Evolutionary conservation across 2,888 invertebrate species (phyloP).

Genomic region (Mythimna impura): DNA sequence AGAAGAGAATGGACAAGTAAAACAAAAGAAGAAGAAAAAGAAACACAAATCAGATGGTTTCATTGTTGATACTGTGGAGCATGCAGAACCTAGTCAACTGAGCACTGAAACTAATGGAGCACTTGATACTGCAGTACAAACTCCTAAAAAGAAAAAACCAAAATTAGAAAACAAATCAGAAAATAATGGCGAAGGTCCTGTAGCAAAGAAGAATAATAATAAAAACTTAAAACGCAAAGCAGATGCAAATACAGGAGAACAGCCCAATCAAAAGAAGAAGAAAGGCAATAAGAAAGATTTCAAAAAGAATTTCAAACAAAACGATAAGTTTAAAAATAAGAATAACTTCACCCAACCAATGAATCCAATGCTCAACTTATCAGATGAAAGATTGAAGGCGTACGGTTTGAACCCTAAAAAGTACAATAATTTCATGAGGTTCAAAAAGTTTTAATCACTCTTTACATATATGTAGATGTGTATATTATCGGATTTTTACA

Average conservation of each 20-base stretch:
- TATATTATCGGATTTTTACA: constrained; percentile 21
- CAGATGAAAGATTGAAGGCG: constrained; percentile 96
- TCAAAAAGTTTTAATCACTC: constrained; percentile 87
- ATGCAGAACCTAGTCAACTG: constrained; percentile 70
- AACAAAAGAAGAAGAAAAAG: constrained; percentile 72
- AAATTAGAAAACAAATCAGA: constrained; percentile 7
- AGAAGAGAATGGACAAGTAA: constrained; percentile 39
- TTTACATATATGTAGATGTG: constrained; percentile 19
- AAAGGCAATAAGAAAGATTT: constrained; percentile 65
- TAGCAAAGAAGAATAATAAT: constrained; percentile 28
- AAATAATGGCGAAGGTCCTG: constrained; percentile 2
- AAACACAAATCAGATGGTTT: constrained; percentile 69
- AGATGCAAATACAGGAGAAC: constrained; percentile 33
- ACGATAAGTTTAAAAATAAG: constrained; percentile 72
- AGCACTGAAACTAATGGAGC: constrained; percentile 47
- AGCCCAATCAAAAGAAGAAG: constrained; percentile 67
- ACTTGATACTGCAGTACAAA: constrained; percentile 10
- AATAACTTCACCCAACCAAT: constrained; percentile 66
- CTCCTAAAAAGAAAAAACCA: constrained; percentile 46
- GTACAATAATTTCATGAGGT: constrained; percentile 94
- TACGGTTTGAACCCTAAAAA: constrained; percentile 98
- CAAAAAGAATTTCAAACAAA: constrained; percentile 72
- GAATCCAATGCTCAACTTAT: constrained; percentile 86
- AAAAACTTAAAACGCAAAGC: constrained; percentile 62
- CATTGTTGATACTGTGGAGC: constrained; percentile 71